Evolutionary conservation across 2,888 invertebrate genomes (phyloP).

Genomic region (Platypus cylindrus): DNA sequence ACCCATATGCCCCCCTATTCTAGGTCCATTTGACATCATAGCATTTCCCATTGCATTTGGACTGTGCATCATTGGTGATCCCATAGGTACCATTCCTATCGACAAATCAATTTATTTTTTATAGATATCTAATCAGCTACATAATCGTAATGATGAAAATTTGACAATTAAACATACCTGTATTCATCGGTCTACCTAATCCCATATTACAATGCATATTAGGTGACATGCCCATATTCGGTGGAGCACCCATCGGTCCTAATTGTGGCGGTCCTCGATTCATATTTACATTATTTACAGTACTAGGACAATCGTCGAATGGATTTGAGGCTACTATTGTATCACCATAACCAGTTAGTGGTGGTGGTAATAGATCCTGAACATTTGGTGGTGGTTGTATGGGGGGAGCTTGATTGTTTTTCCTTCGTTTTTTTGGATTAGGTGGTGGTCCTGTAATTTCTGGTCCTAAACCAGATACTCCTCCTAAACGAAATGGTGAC

Average conservation of each 20-base stretch:
- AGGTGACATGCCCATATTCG: slow-evolving; percentile 47
- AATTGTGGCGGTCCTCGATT: slow-evolving; percentile 30
- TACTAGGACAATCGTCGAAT: slow-evolving; percentile 76
- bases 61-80: slow-evolving; percentile 36
- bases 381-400: slow-evolving; percentile 56
- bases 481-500: slow-evolving; percentile 33
- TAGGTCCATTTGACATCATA: slow-evolving; percentile 38
- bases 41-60: slow-evolving; percentile 33
- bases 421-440: slow-evolving; percentile 80
- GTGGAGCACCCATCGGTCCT: slow-evolving; percentile 23
- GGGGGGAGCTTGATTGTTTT: slow-evolving; percentile 56
- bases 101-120: slow-evolving; percentile 17
- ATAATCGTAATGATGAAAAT: too few relatives aligned
- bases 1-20: slow-evolving; percentile 24
- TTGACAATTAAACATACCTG: slow-evolving; percentile 10
- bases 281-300: slow-evolving; percentile 30
- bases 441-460: slow-evolving; percentile 61
- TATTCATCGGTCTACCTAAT: slow-evolving; percentile 38
- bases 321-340: slow-evolving; percentile 91
- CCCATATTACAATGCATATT: slow-evolving; percentile 31
- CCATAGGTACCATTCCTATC: slow-evolving; percentile 25
- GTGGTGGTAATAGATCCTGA: slow-evolving; percentile 73
- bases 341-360: slow-evolving; percentile 79
- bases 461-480: slow-evolving; percentile 32
- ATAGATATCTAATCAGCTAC: neutral